These are phyloP conservation scores for Lytechinus pictus DNA, from an alignment of 35 echinoderm and acorn worm genomes.

Conservation along the genomic window DNA sequence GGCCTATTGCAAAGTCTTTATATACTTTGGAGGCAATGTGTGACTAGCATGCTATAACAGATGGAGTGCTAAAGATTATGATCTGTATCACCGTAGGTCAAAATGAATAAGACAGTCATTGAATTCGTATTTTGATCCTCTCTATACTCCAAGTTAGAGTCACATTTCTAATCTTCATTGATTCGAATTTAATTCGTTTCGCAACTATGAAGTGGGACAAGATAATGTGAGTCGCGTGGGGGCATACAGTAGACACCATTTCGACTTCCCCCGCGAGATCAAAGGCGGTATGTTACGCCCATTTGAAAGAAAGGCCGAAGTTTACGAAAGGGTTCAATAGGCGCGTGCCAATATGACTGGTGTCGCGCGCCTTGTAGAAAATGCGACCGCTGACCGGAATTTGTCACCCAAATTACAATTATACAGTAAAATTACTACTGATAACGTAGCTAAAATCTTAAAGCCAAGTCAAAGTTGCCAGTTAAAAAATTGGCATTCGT, in stretches of 20 bases:
- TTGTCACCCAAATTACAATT: background rate
- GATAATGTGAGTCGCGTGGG: background rate
- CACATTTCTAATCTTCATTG: background rate
- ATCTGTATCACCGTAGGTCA: background rate
- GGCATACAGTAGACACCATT: background rate
- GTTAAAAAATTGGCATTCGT: background rate
- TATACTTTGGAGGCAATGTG: background rate
- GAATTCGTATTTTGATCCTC: background rate
- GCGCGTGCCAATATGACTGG: background rate
- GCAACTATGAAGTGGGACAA: background rate
- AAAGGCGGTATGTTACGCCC: background rate
- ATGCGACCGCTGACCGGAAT: background rate
- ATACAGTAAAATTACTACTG: background rate
- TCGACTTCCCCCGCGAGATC: background rate
- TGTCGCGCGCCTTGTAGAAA: background rate
- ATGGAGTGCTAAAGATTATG: background rate
- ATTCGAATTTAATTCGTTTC: slow-evolving; percentile 20
- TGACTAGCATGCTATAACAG: background rate
- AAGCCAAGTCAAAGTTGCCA: background rate
- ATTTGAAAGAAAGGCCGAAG: background rate
- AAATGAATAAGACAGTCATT: background rate
- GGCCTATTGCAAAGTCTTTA: background rate
- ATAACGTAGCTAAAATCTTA: background rate
- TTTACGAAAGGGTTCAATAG: background rate
- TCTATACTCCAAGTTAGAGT: background rate